Conservation (phyloP, 2,888 invertebrate species). For the Hemaris fuciformis region DNA sequence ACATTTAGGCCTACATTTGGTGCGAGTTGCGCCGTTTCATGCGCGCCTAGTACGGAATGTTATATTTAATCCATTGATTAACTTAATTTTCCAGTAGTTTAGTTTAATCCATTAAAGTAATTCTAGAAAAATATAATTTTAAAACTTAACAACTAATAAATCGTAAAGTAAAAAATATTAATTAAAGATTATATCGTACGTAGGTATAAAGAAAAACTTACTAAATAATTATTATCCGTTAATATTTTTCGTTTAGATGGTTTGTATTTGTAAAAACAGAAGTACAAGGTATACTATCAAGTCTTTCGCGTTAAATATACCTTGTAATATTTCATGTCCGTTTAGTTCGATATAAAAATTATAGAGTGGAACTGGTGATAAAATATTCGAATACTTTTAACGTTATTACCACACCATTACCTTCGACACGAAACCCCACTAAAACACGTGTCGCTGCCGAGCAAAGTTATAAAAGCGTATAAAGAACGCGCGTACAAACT, state of each 20-base stretch:
- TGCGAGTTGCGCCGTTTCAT: slow-evolving; percentile 30
- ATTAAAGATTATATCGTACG: too few relatives aligned
- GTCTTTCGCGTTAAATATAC: too few relatives aligned
- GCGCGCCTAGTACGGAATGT: slow-evolving; percentile 44
- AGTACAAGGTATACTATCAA: too few relatives aligned
- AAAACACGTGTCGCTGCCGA: slow-evolving; percentile 1
- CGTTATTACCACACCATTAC: background rate
- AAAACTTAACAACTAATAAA: background rate
- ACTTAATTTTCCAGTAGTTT: background rate
- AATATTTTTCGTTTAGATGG: too few relatives aligned
- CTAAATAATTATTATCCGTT: too few relatives aligned
- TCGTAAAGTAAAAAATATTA: too few relatives aligned
- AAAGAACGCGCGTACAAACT: slow-evolving; percentile 20
- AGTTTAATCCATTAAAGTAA: background rate
- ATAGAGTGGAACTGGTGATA: too few relatives aligned
- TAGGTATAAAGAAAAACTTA: too few relatives aligned
- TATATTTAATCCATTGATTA: slow-evolving; percentile 21
- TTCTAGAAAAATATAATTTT: background rate
- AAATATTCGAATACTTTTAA: background rate
- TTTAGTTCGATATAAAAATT: background rate
- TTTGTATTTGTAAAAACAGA: too few relatives aligned
- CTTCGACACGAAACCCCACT: slow-evolving; percentile 14
- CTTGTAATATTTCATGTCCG: too few relatives aligned
- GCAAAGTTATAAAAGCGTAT: background rate
- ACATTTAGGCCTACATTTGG: slow-evolving; percentile 38